These are phyloP conservation scores for Varanus salvator DNA, from an alignment of 2,113 vertebrate genomes.

Conservation along the genomic window DNA sequence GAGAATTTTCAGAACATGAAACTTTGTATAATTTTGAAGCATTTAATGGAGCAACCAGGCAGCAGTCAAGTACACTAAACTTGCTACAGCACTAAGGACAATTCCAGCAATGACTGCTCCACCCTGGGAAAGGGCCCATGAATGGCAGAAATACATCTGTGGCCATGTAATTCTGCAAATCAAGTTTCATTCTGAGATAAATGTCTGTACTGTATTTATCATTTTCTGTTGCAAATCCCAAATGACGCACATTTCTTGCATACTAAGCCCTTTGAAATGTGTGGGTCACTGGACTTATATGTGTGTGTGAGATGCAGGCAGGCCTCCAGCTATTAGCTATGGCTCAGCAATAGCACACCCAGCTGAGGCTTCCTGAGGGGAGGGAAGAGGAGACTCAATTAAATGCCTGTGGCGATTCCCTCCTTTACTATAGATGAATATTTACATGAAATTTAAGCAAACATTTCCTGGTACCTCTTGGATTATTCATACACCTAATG, in stretches of 20 bases:
- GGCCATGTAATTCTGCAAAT: background rate
- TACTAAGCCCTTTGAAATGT: background rate
- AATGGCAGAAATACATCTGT: background rate
- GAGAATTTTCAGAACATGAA: background rate
- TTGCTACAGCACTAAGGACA: background rate
- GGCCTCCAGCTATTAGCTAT: background rate
- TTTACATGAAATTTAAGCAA: constrained; percentile 5
- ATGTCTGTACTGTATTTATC: background rate
- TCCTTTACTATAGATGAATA: background rate
- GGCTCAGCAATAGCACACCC: background rate
- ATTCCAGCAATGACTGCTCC: background rate
- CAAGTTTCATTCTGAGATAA: background rate
- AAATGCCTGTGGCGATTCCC: background rate
- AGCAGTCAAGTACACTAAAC: background rate
- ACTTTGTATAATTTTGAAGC: background rate
- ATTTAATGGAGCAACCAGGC: background rate
- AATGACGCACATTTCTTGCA: background rate
- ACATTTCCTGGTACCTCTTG: constrained; percentile 1
- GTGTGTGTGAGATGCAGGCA: background rate
- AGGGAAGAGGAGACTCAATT: background rate
- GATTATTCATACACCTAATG: background rate
- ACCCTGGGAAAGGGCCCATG: background rate
- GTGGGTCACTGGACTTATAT: background rate
- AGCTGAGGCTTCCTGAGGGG: background rate
- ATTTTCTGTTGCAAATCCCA: background rate